Conservation (phyloP, 2,888 invertebrate species). For the Gandaritis pyraliata region DNA sequence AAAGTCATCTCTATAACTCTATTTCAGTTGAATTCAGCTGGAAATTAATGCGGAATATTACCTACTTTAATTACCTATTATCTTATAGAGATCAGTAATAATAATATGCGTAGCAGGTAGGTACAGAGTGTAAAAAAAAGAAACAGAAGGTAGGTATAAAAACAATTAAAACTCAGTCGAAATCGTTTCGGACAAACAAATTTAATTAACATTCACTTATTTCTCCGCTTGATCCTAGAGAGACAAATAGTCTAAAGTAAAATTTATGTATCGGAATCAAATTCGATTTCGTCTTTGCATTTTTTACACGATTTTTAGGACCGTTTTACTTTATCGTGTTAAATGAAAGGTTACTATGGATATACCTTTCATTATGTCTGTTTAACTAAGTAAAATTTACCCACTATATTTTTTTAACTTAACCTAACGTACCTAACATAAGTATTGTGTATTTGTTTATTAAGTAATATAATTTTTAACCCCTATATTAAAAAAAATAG, state of each 20-base stretch:
- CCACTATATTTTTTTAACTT: too few species aligned
- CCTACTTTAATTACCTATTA: too few species aligned
- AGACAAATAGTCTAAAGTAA: slow-evolving; percentile 82
- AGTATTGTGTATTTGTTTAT: too few species aligned
- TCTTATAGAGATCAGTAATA: too few species aligned
- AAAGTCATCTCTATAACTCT: too few species aligned
- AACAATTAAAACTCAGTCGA: slow-evolving; percentile 73
- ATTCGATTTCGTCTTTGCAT: slow-evolving; percentile 83
- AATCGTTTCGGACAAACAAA: slow-evolving; percentile 74
- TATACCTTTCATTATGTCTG: slow-evolving; percentile 14
- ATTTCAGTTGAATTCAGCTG: too few species aligned
- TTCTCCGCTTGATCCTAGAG: slow-evolving; percentile 76
- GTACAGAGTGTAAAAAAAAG: not conserved
- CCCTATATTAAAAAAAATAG: too few species aligned
- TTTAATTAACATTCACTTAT: slow-evolving; percentile 80
- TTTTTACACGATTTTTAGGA: slow-evolving; percentile 79
- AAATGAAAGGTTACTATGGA: slow-evolving; percentile 60
- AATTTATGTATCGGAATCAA: slow-evolving; percentile 84
- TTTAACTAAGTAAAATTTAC: too few species aligned
- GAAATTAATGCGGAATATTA: too few species aligned
- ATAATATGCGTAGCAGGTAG: too few species aligned
- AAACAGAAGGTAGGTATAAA: slow-evolving; percentile 36
- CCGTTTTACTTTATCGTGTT: slow-evolving; percentile 62
- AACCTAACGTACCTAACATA: too few species aligned
- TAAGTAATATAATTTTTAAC: too few species aligned